A percentile compares a stretch with the other conserved stretches of the same genome.
These are phyloP conservation scores for Xestia c-nigrum DNA, from an alignment of 2,888 invertebrate genomes.

Conservation along the genomic window DNA sequence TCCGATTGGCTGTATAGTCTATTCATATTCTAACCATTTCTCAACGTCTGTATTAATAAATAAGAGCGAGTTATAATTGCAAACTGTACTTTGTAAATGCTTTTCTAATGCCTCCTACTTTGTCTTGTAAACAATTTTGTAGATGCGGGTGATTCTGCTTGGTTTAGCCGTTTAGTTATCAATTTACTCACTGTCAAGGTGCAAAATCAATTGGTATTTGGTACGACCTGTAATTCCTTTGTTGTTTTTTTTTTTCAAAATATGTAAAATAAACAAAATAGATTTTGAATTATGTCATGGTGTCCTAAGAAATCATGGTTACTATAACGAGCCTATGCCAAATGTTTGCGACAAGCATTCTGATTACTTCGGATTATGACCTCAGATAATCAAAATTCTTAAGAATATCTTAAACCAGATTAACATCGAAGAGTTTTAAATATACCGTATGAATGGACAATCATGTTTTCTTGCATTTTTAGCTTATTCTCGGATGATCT, in stretches of 20 bases:
- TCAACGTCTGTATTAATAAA: slow-evolving; percentile 60
- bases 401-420: slow-evolving; percentile 38
- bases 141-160: neutral
- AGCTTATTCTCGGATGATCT: neutral
- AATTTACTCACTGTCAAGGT: neutral
- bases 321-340: slow-evolving; percentile 27
- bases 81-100: slow-evolving; percentile 46
- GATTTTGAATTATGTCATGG: neutral
- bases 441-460: slow-evolving; percentile 37
- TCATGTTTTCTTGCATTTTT: slow-evolving; percentile 23
- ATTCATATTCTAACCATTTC: slow-evolving; percentile 59
- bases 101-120: slow-evolving; percentile 41
- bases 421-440: slow-evolving; percentile 33
- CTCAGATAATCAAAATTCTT: slow-evolving; percentile 56
- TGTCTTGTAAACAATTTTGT: slow-evolving; percentile 34
- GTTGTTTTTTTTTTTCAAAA: neutral
- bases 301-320: slow-evolving; percentile 28
- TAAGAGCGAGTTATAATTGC: slow-evolving; percentile 49
- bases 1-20: slow-evolving; percentile 40
- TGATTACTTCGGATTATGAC: slow-evolving; percentile 43
- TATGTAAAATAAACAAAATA: neutral
- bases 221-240: neutral
- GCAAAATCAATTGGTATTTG: neutral
- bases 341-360: slow-evolving; percentile 49
- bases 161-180: neutral